These are phyloP conservation scores for Pantherophis vulpinus DNA, from an alignment of 2,797 vertebrate species.

Conservation along the genomic window DNA sequence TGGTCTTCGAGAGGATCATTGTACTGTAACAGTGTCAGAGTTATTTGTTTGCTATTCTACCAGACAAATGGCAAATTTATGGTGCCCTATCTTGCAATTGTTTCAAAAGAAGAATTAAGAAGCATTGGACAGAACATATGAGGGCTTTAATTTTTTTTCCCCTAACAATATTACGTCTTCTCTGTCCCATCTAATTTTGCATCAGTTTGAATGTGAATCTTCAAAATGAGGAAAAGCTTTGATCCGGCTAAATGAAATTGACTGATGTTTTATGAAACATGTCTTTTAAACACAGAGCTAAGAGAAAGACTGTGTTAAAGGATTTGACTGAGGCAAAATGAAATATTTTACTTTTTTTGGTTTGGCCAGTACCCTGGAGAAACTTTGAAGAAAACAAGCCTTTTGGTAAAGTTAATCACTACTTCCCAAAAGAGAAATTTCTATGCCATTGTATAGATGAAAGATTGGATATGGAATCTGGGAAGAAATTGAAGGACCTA, in stretches of 20 bases:
- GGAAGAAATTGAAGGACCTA: not conserved
- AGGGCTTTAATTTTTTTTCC: not conserved
- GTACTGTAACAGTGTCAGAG: constrained; percentile 58
- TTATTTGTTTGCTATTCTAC: constrained; percentile 28
- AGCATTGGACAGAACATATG: constrained; percentile 14
- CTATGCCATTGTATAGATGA: not conserved
- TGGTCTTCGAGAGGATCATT: constrained; percentile 53
- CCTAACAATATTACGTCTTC: not conserved
- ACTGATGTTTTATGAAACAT: constrained; percentile 40
- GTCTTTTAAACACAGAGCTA: constrained; percentile 40
- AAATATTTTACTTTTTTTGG: constrained; percentile 19
- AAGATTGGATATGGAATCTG: not conserved
- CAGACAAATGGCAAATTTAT: constrained; percentile 14
- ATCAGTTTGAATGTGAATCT: constrained; percentile 45
- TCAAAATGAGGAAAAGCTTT: constrained; percentile 41
- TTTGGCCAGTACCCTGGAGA: constrained; percentile 12
- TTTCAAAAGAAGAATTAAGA: constrained; percentile 22
- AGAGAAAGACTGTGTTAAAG: constrained; percentile 47
- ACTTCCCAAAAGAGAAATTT: constrained; percentile 3
- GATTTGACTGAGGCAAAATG: constrained; percentile 16
- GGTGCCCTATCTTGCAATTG: not conserved
- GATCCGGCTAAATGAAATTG: constrained; percentile 43
- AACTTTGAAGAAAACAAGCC: constrained; percentile 23
- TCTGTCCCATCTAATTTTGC: not conserved
- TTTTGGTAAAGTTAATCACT: not conserved